Evolutionary conservation across 2,797 vertebrate species (phyloP), one percentile per base, ranked within the genome.

Genomic region (Limosa lapponica): DNA sequence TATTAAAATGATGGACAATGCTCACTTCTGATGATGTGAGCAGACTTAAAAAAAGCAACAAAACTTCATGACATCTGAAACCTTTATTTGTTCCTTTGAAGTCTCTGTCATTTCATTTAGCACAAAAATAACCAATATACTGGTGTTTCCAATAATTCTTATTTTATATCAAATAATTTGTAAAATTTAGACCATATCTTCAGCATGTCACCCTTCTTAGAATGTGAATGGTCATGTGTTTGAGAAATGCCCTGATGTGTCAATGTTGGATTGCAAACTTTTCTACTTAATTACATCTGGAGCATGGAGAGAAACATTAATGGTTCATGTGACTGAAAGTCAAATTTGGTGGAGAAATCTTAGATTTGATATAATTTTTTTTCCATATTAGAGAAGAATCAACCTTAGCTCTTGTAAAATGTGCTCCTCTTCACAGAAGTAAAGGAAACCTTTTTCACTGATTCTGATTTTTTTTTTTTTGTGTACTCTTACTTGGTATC

Each of bases 1-100:
- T 93, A 92, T 91, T 92, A 73, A 95, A 87, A 72, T 90, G 66
- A 44, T 70, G 82, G 70, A 78, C 54, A 89, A 4, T 82, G 61
- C 28, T 78, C 7, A 46, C 24, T 39, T 83, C 27, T 67, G 52
- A 79, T 94, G 48, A 82, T 69, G 54, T 79, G 55, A 94, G 59
- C 41, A 82, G 67, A 73, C 81, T 90, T 15, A 49, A 93, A 73
- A 73, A 92, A 87, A 84, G 20, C 58, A 65, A 27, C 37, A 77
- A 36, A 95, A 65, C 44, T 92, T 92, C 30, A 34, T 57, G 65
- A 64, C 66, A 91, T 52, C 49, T 71, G 62, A 61, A 87, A 57
- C 24, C 65, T 87, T 70, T 77, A 41, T 62, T 95, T 88, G 30
- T 87, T 75, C 55, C 44, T 82, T 73, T 87, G 78, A 91, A 70